phyloP scores from a whole-genome alignment of 2,888 invertebrate genomes.

The Drosophila multiciliata region DNA sequence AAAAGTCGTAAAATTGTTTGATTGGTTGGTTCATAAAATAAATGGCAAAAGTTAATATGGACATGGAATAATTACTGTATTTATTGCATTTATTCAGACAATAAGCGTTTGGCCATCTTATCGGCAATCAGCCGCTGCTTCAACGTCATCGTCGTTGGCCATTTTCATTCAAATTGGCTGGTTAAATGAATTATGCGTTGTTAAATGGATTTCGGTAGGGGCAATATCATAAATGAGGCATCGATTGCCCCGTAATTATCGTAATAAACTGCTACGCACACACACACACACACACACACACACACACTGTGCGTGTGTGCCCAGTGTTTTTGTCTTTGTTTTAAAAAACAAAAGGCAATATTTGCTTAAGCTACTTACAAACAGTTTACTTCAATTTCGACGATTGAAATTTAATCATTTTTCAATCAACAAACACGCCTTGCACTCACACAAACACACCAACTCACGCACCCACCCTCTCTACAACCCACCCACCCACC shows the following conservation, averaged over 20 bases:
- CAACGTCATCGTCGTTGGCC: neutral
- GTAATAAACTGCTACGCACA: constrained; percentile 50
- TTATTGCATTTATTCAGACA: constrained; percentile 4
- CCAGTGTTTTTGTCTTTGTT: neutral
- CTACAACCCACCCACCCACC: neutral
- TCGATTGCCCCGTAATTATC: constrained; percentile 64
- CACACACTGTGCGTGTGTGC: no score
- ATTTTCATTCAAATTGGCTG: constrained; percentile 11
- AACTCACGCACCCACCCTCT: neutral
- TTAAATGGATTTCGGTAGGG: constrained; percentile 51
- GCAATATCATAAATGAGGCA: constrained; percentile 49
- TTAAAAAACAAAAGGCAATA: constrained; percentile 22
- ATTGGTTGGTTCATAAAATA: neutral
- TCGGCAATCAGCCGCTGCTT: constrained; percentile 39
- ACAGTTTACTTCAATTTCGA: constrained; percentile 16
- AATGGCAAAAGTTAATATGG: neutral
- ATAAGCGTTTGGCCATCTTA: constrained; percentile 19
- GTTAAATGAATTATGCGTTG: constrained; percentile 56
- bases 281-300: constrained; percentile 1
- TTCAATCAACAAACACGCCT: constrained; percentile 26
- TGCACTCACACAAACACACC: neutral
- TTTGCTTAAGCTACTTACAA: constrained; percentile 35
- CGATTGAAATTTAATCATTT: constrained; percentile 32
- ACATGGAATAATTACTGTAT: neutral
- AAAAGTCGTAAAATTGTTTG: neutral